Conservation (phyloP, 2,113 vertebrate species). For the Spilogale gracilis region DNA sequence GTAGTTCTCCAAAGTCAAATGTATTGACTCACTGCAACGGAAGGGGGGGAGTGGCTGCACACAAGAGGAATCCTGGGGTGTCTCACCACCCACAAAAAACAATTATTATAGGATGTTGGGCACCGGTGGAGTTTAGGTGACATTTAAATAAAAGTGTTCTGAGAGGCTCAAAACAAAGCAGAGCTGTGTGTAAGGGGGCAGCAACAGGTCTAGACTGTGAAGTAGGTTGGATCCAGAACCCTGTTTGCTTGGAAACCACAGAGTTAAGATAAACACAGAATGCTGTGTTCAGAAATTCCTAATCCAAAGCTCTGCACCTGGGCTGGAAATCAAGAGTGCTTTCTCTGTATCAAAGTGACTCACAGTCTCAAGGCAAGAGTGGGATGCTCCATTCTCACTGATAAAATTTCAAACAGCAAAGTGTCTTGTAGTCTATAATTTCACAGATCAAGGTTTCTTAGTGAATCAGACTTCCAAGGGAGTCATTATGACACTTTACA, state of each 20-base stretch:
- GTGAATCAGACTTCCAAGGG: not conserved
- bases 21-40: not conserved
- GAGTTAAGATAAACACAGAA: not conserved
- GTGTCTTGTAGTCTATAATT: not conserved
- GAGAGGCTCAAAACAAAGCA: not conserved
- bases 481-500: not conserved
- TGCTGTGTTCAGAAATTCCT: not conserved
- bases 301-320: not conserved
- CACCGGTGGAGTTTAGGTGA: not conserved
- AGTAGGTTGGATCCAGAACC: not conserved
- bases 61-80: not conserved
- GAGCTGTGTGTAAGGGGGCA: not conserved
- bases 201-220: not conserved
- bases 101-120: not conserved
- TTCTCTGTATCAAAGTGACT: not conserved
- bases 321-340: not conserved
- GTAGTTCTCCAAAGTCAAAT: not conserved
- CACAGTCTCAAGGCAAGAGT: not conserved
- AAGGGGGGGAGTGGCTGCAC: not conserved
- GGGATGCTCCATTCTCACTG: not conserved
- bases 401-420: not conserved
- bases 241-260: not conserved
- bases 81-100: not conserved
- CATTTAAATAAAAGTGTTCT: not conserved
- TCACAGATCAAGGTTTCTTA: not conserved